Evolutionary conservation across 2,113 vertebrate species (phyloP).

Genomic region (Pao palembangensis): DNA sequence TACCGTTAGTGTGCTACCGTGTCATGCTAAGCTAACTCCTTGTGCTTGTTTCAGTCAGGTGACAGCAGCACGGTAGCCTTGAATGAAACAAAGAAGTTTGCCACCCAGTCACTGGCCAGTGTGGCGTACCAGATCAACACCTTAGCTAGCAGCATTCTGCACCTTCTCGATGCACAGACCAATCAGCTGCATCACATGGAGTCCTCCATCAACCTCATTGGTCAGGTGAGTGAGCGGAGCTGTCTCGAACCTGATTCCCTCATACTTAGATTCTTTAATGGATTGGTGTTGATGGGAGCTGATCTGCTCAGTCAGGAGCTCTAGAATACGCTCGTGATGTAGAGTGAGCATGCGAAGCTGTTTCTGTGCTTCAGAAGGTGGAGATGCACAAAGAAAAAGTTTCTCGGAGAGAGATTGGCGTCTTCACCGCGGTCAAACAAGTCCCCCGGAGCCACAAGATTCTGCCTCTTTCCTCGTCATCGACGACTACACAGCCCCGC

Average conservation of each 20-base stretch:
- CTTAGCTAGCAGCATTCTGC: slow-evolving; percentile 51
- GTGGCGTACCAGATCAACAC: slow-evolving; percentile 63
- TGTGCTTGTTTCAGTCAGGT: slow-evolving; percentile 33
- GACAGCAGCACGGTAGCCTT: slow-evolving; percentile 18
- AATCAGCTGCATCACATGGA: slow-evolving; percentile 59
- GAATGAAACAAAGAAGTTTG: slow-evolving; percentile 60
- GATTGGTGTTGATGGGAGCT: too few relatives aligned
- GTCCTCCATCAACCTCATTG: slow-evolving; percentile 63
- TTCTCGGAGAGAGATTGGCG: slow-evolving; percentile 80
- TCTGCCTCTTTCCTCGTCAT: slow-evolving; percentile 43
- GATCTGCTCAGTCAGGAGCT: too few relatives aligned
- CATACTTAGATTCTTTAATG: too few relatives aligned
- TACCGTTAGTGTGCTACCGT: background rate
- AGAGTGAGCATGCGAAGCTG: background rate
- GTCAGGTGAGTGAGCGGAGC: slow-evolving; percentile 53
- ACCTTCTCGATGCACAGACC: slow-evolving; percentile 55
- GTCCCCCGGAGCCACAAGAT: slow-evolving; percentile 73
- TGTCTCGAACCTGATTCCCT: background rate
- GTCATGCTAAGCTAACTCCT: slow-evolving; percentile 13
- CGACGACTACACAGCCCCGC: slow-evolving; percentile 50
- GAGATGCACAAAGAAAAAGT: slow-evolving; percentile 89
- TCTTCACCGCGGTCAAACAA: slow-evolving; percentile 62
- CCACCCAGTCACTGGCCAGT: slow-evolving; percentile 61
- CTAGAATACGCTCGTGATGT: too few relatives aligned
- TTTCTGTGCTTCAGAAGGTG: slow-evolving; percentile 70